phyloP scores from a whole-genome alignment of 2,888 invertebrate species.

The Branchipolynoe longqiensis region DNA sequence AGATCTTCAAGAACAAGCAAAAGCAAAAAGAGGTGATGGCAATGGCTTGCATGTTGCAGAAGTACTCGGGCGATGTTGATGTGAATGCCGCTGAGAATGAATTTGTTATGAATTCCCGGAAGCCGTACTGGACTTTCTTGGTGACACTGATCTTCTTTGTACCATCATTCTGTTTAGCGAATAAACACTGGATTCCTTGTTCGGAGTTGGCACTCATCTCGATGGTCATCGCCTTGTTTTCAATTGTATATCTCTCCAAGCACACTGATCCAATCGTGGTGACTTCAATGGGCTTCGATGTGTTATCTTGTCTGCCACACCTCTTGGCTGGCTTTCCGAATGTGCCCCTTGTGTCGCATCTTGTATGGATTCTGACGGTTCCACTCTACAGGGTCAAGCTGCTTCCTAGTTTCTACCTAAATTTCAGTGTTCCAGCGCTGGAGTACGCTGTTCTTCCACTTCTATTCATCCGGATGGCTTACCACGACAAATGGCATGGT shows the following conservation, averaged over 20 bases:
- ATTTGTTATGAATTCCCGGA: slow-evolving; percentile 39
- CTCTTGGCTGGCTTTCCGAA: slow-evolving; percentile 32
- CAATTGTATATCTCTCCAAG: slow-evolving; percentile 24
- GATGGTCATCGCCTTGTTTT: neutral
- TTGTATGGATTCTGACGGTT: slow-evolving; percentile 14
- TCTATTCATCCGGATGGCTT: slow-evolving; percentile 46
- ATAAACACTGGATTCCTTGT: slow-evolving; percentile 59
- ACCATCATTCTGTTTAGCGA: slow-evolving; percentile 44
- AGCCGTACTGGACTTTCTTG: slow-evolving; percentile 55
- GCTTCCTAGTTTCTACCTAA: slow-evolving; percentile 25
- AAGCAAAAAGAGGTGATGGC: slow-evolving; percentile 38
- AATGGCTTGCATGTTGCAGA: slow-evolving; percentile 50
- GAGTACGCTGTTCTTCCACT: slow-evolving; percentile 44
- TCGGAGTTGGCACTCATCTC: slow-evolving; percentile 45
- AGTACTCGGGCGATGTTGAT: slow-evolving; percentile 10
- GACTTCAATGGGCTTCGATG: slow-evolving; percentile 9
- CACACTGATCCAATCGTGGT: slow-evolving; percentile 44
- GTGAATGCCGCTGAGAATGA: slow-evolving; percentile 9
- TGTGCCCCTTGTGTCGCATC: neutral
- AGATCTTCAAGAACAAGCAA: slow-evolving; percentile 53
- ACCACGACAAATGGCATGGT: slow-evolving; percentile 20
- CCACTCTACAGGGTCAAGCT: slow-evolving; percentile 24
- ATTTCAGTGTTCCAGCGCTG: slow-evolving; percentile 52
- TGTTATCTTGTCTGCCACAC: slow-evolving; percentile 50
- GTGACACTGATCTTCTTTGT: slow-evolving; percentile 39